phyloP scores from a whole-genome alignment of 2,888 invertebrate genomes.

The Thereva unica region DNA sequence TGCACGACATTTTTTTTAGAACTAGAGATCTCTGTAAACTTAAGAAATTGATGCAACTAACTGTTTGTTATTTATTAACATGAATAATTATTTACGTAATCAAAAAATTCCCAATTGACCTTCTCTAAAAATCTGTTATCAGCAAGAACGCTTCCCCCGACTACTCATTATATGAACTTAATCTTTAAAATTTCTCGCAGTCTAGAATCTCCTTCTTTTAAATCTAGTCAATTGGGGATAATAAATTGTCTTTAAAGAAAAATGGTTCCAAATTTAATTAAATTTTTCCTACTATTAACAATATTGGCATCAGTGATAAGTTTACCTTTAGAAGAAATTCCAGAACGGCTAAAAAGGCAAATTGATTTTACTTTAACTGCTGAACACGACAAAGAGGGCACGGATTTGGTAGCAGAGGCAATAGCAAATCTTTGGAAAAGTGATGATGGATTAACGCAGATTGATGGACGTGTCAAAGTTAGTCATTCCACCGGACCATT shows the following conservation, averaged over 20 bases:
- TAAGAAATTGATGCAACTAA: too few species aligned
- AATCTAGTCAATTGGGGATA: too few species aligned
- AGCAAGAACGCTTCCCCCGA: too few species aligned
- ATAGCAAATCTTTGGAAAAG: constrained; percentile 56
- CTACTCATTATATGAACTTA: too few species aligned
- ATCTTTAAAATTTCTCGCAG: too few species aligned
- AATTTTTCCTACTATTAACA: neutral
- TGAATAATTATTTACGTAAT: too few species aligned
- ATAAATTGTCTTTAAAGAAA: neutral
- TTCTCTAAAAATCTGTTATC: too few species aligned
- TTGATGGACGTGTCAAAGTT: constrained; percentile 55
- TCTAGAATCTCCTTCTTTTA: too few species aligned
- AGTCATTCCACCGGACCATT: constrained; percentile 50
- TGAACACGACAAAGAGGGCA: constrained; percentile 55
- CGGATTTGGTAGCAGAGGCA: constrained; percentile 54
- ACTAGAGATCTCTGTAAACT: too few species aligned
- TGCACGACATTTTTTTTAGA: too few species aligned
- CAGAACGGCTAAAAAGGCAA: constrained; percentile 49
- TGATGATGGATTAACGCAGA: constrained; percentile 52
- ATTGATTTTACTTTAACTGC: constrained; percentile 55
- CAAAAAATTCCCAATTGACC: too few species aligned
- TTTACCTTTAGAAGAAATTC: neutral
- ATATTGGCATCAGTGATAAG: constrained; percentile 4
- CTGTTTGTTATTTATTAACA: too few species aligned
- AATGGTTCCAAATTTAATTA: constrained; percentile 1